Conservation (phyloP, 2,113 vertebrate species). For the Myotis brandtii region DNA sequence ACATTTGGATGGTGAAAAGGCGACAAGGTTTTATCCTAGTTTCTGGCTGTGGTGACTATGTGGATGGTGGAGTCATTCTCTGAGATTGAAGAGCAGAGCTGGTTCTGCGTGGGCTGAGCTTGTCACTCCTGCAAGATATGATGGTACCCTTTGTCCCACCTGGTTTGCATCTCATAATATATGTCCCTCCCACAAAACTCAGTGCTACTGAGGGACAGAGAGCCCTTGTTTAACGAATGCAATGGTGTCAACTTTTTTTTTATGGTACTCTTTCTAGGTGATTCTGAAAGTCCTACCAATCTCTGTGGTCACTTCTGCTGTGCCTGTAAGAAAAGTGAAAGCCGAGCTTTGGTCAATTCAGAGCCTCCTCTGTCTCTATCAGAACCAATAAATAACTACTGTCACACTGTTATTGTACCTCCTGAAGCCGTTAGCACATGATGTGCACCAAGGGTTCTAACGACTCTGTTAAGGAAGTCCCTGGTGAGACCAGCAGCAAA, state of each 20-base stretch:
- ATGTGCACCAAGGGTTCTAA: background rate
- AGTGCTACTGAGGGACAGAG: background rate
- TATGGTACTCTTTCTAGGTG: background rate
- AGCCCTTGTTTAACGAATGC: background rate
- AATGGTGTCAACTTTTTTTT: background rate
- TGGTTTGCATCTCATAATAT: background rate
- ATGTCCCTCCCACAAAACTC: background rate
- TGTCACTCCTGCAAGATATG: accelerated
- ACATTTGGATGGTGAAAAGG: background rate
- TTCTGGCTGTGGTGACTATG: background rate
- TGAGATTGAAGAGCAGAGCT: background rate
- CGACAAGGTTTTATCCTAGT: accelerated
- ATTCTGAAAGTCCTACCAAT: constrained; percentile 14
- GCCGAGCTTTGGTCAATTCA: constrained; percentile 57
- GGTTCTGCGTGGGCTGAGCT: background rate
- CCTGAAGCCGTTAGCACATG: constrained; percentile 43
- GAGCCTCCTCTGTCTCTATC: constrained; percentile 30
- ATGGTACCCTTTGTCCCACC: background rate
- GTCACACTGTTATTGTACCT: constrained; percentile 35
- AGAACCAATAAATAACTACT: constrained; percentile 42
- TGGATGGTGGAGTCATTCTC: background rate
- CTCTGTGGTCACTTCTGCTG: background rate
- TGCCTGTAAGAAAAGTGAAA: background rate
- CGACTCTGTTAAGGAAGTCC: constrained; percentile 34
- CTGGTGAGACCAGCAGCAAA: background rate